These are phyloP conservation scores for Rhinophrynus dorsalis DNA, from an alignment of 2,797 vertebrate species.

Conservation along the genomic window DNA sequence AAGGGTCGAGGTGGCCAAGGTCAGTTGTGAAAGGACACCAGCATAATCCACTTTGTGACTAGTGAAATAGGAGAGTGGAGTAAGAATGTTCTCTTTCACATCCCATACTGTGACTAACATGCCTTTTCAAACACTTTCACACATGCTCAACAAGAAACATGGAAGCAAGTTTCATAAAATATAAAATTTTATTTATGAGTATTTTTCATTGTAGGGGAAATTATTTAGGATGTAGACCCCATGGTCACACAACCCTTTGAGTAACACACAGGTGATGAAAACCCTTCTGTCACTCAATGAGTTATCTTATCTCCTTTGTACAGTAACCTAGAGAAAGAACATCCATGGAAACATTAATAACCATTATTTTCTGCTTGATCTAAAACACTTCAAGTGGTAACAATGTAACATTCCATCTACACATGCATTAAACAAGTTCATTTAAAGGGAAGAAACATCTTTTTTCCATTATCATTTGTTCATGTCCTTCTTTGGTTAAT, in stretches of 20 bases:
- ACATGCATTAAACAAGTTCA: slow-evolving; percentile 30
- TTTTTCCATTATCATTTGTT: slow-evolving; percentile 3
- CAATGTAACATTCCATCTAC: slow-evolving; percentile 34
- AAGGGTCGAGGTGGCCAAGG: too few species aligned
- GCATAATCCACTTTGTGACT: too few species aligned
- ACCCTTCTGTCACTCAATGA: too few species aligned
- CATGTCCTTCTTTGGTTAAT: slow-evolving; percentile 30
- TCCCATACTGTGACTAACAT: too few species aligned
- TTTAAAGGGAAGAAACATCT: slow-evolving; percentile 11
- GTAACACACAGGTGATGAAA: too few species aligned
- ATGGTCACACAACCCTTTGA: too few species aligned
- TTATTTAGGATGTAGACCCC: slow-evolving; percentile 1
- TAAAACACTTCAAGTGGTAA: slow-evolving; percentile 17
- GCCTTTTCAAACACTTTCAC: too few species aligned
- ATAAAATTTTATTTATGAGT: slow-evolving; percentile 18
- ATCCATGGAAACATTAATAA: slow-evolving; percentile 7
- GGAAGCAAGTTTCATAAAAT: slow-evolving; percentile 8
- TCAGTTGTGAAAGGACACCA: too few species aligned
- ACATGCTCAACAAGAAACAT: neutral
- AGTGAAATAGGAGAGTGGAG: too few species aligned
- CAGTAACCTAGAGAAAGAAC: neutral
- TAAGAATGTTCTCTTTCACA: too few species aligned
- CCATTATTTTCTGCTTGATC: neutral
- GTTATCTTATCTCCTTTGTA: too few species aligned
- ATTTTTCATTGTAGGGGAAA: slow-evolving; percentile 4